Conservation (phyloP, 2,888 invertebrate species). For the Nematopogon swammerdamellus region DNA sequence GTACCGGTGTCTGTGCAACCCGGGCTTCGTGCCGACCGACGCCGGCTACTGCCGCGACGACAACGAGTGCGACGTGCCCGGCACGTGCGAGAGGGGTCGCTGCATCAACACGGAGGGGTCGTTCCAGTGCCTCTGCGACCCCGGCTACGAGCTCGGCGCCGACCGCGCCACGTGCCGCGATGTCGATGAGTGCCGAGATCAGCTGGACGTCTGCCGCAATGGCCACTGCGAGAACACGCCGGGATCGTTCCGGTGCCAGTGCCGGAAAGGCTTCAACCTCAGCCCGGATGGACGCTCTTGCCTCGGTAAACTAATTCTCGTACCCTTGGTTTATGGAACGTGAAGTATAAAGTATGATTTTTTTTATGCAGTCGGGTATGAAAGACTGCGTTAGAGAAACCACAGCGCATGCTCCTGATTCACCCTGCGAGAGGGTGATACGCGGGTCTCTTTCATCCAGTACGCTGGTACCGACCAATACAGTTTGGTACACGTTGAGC, state of each 20-base stretch:
- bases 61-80: constrained; percentile 37
- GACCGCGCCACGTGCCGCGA: constrained; percentile 40
- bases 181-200: constrained; percentile 64
- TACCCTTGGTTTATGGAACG: no score
- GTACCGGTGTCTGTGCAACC: constrained; percentile 73
- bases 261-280: constrained; percentile 74
- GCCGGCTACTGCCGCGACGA: constrained; percentile 42
- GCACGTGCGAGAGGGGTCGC: constrained; percentile 66
- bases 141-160: constrained; percentile 67
- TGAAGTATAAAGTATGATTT: no score
- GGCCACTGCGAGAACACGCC: constrained; percentile 77
- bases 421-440: no score
- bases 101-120: constrained; percentile 83
- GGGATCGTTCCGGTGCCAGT: constrained; percentile 78
- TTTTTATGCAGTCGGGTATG: no score
- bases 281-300: constrained; percentile 79
- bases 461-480: no score
- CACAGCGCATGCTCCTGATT: no score
- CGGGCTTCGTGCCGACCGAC: constrained; percentile 63
- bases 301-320: constrained; percentile 63
- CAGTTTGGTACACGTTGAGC: no score
- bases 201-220: constrained; percentile 70
- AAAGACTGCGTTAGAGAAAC: no score
- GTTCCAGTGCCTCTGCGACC: constrained; percentile 79
- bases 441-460: no score